Base-by-base conservation (phyloP, 2,113 vertebrate genomes). In the Hydropotes inermis region DNA sequence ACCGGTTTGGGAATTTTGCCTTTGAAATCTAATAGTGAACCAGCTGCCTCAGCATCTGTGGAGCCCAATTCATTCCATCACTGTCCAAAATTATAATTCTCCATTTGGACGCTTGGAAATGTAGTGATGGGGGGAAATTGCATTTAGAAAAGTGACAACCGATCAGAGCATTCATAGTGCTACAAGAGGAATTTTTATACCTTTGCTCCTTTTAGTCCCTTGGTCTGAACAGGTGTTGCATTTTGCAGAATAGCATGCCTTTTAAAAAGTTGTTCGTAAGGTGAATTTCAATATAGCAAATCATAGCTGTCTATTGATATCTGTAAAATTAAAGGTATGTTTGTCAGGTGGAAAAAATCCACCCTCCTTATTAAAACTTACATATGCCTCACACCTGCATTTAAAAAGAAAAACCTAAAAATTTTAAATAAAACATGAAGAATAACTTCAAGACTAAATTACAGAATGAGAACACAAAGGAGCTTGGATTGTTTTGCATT, bases 11-110 rank as follows among this genome's bases (percentile, higher is more conserved):
- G 89, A 78, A 50, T 52, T 7, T 70, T 87, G 55, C 83, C 83
- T 97, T 55, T 96, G 93, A 97, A 98, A 97, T 87, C 55, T 30
- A 89, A 87, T 83, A 94, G 67, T 88, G 97, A 96, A 39, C 79
- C 27, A 83, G 52, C 96, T 97, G 92, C 43, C 95, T 96, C 91
- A 92, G 79, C 95, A 87, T 95, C 94, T 91, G 36, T n/a, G 50
- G 45, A 54, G 70, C 50, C 84, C 61, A 79, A 86, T 78, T 97
- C 57, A 58, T 94, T 91, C 87, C 14, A n/a, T 94, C 92, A 92
- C 93, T 86, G 92, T 87, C 83, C 33, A 67, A 93, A 95, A 97
- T 97, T 95, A 39, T 91, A 96, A 96, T 94, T 87, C 86, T 43
- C 30, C 25, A 50, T 87, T 97, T 97, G 82, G 95, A 89, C 27